Percentiles rank a stretch among this genome's conserved stretches.
These are phyloP conservation scores for Apamea epomidion DNA, from an alignment of 2,888 invertebrate species.

Conservation along the genomic window DNA sequence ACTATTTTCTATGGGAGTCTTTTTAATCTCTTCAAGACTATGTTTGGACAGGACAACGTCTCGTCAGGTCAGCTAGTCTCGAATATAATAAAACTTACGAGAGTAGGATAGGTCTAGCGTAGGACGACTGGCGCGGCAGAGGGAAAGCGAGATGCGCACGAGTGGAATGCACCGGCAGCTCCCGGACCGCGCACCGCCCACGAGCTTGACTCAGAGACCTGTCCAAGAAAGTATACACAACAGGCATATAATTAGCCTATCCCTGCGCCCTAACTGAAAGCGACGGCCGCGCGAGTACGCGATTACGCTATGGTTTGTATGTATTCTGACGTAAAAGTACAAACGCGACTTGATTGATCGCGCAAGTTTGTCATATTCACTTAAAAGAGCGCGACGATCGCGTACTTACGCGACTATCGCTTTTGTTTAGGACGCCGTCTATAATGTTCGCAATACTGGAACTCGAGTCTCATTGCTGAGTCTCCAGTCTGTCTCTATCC, in stretches of 20 bases:
- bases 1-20: not conserved
- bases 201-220: slow-evolving; percentile 85
- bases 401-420: not conserved
- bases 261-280: not conserved
- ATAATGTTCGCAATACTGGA: not conserved
- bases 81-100: slow-evolving; percentile 78
- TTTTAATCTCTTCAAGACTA: too few relatives aligned
- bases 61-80: not conserved
- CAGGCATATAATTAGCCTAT: not conserved
- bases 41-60: not conserved
- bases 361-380: not conserved
- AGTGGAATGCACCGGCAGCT: slow-evolving; percentile 90
- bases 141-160: slow-evolving; percentile 91
- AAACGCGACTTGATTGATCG: not conserved
- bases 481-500: not conserved
- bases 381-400: too few relatives aligned
- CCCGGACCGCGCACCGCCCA: slow-evolving; percentile 89
- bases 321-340: not conserved
- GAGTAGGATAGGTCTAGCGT: slow-evolving; percentile 90
- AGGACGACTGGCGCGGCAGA: slow-evolving; percentile 90
- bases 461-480: not conserved
- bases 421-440: not conserved
- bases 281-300: too few relatives aligned
- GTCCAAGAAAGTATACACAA: not conserved
- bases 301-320: not conserved